Percentiles rank a stretch among this genome's conserved stretches.
These are phyloP conservation scores for Nyctibius grandis DNA, from an alignment of 2,797 vertebrate species.

Conservation along the genomic window DNA sequence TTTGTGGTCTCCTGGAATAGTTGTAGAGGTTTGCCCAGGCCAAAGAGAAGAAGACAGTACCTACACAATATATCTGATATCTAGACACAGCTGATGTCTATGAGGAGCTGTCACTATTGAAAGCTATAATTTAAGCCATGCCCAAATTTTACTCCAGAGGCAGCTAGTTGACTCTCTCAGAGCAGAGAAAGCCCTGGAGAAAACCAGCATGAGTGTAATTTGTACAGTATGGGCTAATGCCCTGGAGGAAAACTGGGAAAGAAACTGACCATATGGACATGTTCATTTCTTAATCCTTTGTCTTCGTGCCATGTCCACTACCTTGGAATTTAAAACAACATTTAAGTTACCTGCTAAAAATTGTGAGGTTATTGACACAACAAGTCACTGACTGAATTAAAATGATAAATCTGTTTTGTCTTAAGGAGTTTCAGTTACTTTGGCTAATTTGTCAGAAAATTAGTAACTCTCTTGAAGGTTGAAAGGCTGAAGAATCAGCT, in stretches of 20 bases:
- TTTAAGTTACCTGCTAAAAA: neutral
- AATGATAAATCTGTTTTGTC: neutral
- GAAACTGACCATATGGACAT: neutral
- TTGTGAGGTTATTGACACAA: neutral
- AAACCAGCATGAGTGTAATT: neutral
- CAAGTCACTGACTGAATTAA: neutral
- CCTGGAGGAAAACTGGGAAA: neutral
- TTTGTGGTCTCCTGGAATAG: neutral
- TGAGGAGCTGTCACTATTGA: neutral
- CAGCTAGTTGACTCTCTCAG: neutral
- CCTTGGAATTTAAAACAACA: neutral
- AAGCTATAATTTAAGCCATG: neutral
- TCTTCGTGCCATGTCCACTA: neutral
- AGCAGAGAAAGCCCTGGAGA: neutral
- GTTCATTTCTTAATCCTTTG: neutral
- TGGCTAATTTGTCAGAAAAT: neutral
- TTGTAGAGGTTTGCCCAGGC: neutral
- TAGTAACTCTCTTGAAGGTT: neutral
- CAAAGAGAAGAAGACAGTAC: neutral
- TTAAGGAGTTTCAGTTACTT: neutral
- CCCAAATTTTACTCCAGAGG: neutral
- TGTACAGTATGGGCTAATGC: neutral
- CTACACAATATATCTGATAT: neutral
- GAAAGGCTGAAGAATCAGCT: neutral
- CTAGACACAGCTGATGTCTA: neutral